phyloP scores from a whole-genome alignment of 1,140 invertebrate genomes.

The Chlorops oryzae region DNA sequence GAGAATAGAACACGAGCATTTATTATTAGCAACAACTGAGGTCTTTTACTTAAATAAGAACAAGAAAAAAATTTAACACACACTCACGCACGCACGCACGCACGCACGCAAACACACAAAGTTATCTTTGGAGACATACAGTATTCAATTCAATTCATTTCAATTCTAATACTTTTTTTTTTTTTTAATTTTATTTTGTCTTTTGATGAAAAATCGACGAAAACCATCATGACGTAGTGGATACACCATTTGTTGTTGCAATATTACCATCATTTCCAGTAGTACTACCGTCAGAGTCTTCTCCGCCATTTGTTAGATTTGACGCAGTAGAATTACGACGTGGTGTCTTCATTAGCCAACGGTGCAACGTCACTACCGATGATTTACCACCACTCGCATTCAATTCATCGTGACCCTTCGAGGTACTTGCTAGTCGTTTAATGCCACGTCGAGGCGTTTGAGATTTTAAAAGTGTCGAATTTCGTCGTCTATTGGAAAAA shows the following conservation, averaged over 20 bases:
- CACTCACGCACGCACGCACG: no score
- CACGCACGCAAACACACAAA: no score
- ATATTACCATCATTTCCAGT: no score
- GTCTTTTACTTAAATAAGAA: no score
- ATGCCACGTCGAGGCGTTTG: not conserved
- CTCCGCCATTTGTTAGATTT: not conserved
- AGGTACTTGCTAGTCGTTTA: not conserved
- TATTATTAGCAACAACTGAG: no score
- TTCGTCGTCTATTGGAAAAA: no score
- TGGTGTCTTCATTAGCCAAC: slow-evolving; percentile 37
- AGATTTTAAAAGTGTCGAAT: not conserved
- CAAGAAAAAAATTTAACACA: no score
- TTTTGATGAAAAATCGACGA: not conserved
- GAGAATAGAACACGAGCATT: no score
- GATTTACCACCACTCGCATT: slow-evolving; percentile 5
- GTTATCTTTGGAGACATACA: no score
- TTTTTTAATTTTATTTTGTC: slow-evolving; percentile 5
- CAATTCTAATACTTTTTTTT: slow-evolving; percentile 3
- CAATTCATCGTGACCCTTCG: no score
- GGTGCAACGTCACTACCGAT: slow-evolving; percentile 21
- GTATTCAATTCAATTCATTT: no score
- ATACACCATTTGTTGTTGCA: not conserved
- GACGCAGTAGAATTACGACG: no score
- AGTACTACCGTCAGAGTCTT: not conserved
- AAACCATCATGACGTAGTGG: slow-evolving; percentile 1